These are phyloP conservation scores for Byasa hedistus DNA, from an alignment of 2,888 invertebrate genomes.

Conservation along the genomic window DNA sequence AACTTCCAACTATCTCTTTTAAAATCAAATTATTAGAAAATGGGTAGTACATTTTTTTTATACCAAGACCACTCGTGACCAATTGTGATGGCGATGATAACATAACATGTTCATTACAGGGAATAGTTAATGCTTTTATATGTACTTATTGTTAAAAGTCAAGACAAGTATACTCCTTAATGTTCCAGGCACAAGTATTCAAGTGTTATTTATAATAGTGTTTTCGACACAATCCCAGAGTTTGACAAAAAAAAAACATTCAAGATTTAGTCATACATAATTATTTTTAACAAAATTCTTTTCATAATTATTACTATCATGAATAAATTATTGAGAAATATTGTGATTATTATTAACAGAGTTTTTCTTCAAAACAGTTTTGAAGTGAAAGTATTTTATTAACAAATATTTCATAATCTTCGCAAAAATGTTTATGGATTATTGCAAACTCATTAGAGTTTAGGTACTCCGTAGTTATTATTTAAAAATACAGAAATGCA, in stretches of 20 bases:
- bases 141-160: background rate
- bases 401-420: too few relatives aligned
- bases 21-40: background rate
- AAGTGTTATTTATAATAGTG: background rate
- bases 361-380: too few relatives aligned
- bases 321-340: too few relatives aligned
- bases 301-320: too few relatives aligned
- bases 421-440: too few relatives aligned
- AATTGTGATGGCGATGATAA: background rate
- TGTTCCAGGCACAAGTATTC: background rate
- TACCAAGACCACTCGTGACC: background rate
- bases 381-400: too few relatives aligned
- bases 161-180: background rate
- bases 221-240: background rate
- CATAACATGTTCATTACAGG: background rate
- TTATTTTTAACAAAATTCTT: background rate
- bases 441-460: background rate
- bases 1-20: background rate
- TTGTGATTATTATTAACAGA: too few relatives aligned
- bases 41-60: background rate
- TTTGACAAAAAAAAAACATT: background rate
- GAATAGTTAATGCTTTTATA: background rate
- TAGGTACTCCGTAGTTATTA: background rate
- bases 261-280: background rate
- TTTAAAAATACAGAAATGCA: background rate